Base-by-base conservation (phyloP, 2,888 invertebrate species). In the Pammene fasciana region DNA sequence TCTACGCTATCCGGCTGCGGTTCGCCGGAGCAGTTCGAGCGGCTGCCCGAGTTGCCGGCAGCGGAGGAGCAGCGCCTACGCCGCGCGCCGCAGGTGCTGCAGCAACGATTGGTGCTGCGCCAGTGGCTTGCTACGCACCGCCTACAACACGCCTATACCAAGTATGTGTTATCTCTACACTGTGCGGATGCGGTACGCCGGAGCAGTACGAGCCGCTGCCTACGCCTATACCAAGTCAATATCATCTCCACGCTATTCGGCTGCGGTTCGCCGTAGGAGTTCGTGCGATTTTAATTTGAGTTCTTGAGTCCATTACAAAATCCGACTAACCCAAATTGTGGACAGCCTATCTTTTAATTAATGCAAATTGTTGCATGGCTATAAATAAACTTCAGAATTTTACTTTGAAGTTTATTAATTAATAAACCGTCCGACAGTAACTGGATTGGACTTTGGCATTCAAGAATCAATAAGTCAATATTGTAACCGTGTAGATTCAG, bases 61-160 rank as follows among this genome's bases (percentile, higher is more conserved):
- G 95, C 96, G 71, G 97, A 97, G 89, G 97, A 97, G 86, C 96
- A 96, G 86, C 94, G 97, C 61, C 92, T 97, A 73, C 96, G 97
- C 77, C 94, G 96, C 55, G 97, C 97, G 9, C 97, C 97, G 9
- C 93, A 95, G 71, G 94, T 96, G 74, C 92, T 97, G 79, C 97
- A 97, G 87, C 97, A 97, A 86, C 94, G 97, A 72, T 94, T 97
- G 71, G 96, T 97, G 76, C 93, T 97, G 77, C 95, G 97, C 36
- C 97, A 97, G 93, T 97, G 97, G 97, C 93, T 97, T 72, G 94
- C 94, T 75, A 95, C 95, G 75, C 95, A 96, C 85, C 94, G 94
- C 54, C 92, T 96, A 73, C 96, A 96, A 81, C 94, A 95, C 79
- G 94, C 95, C 67, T 96, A 96, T 82, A 94, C 95, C 81, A 95